phyloP scores from a whole-genome alignment of 2,888 invertebrate genomes.

The Myopa tessellatipennis region DNA sequence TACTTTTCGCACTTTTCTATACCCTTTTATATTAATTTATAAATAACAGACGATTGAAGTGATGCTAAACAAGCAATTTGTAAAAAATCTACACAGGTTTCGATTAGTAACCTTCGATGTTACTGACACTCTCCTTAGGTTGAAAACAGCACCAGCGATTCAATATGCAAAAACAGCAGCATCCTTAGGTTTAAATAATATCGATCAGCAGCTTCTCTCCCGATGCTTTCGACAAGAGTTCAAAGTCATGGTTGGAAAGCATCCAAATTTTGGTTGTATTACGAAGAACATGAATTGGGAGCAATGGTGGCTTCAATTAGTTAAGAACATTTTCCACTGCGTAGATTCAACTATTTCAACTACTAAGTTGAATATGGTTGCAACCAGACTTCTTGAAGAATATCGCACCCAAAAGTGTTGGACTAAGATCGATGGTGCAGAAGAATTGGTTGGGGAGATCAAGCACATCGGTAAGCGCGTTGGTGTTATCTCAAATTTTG shows the following conservation, averaged over 20 bases:
- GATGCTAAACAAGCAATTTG: slow-evolving; percentile 41
- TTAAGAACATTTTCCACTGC: slow-evolving; percentile 57
- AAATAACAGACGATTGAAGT: too few relatives aligned
- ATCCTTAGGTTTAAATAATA: slow-evolving; percentile 71
- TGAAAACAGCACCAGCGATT: slow-evolving; percentile 74
- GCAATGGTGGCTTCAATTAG: slow-evolving; percentile 81
- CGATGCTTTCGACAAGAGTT: slow-evolving; percentile 75
- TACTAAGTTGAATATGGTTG: slow-evolving; percentile 65
- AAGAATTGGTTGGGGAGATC: slow-evolving; percentile 72
- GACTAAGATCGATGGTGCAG: slow-evolving; percentile 74
- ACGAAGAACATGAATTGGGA: slow-evolving; percentile 76
- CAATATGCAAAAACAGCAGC: slow-evolving; percentile 79
- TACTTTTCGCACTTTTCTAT: too few relatives aligned
- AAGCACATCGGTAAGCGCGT: slow-evolving; percentile 65
- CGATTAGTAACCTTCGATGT: slow-evolving; percentile 86
- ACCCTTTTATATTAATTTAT: too few relatives aligned
- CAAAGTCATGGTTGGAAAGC: slow-evolving; percentile 72
- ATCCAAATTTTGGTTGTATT: slow-evolving; percentile 83
- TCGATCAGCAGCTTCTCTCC: slow-evolving; percentile 59
- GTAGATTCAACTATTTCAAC: slow-evolving; percentile 51
- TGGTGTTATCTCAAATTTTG: slow-evolving; percentile 91
- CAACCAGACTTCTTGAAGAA: slow-evolving; percentile 73
- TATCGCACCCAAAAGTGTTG: slow-evolving; percentile 81
- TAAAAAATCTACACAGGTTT: slow-evolving; percentile 61
- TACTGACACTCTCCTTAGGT: slow-evolving; percentile 86